Conservation (phyloP, 1,140 invertebrate genomes). For the Rhyacophila brunnea region DNA sequence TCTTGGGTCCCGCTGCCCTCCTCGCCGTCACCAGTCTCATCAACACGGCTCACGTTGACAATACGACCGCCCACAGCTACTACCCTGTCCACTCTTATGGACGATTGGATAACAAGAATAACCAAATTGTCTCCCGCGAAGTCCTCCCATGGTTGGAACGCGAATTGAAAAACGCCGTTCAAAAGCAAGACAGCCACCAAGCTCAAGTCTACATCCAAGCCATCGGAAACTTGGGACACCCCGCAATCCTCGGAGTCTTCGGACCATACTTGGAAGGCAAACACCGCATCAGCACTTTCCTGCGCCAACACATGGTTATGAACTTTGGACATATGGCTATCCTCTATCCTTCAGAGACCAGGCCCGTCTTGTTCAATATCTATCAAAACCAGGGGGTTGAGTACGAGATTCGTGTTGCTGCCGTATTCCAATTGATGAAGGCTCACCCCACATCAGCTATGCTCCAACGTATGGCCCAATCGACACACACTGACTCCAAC, state of each 20-base stretch:
- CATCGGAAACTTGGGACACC: slow-evolving; percentile 62
- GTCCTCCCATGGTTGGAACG: slow-evolving; percentile 60
- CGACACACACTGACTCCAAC: slow-evolving; percentile 62
- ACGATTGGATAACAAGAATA: slow-evolving; percentile 49
- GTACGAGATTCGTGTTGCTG: slow-evolving; percentile 64
- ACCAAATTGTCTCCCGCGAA: slow-evolving; percentile 50
- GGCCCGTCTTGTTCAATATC: slow-evolving; percentile 62
- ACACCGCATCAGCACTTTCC: slow-evolving; percentile 54
- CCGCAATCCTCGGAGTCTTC: slow-evolving; percentile 58
- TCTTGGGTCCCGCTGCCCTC: slow-evolving; percentile 55
- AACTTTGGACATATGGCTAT: slow-evolving; percentile 52
- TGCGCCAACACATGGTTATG: slow-evolving; percentile 61
- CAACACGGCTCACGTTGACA: slow-evolving; percentile 57
- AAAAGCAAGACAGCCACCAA: slow-evolving; percentile 51
- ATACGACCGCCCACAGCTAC: slow-evolving; percentile 52
- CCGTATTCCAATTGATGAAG: slow-evolving; percentile 58
- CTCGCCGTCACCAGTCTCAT: slow-evolving; percentile 60
- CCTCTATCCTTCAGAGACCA: slow-evolving; percentile 51
- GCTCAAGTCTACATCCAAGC: slow-evolving; percentile 62
- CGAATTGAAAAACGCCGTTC: slow-evolving; percentile 54
- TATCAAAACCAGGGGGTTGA: slow-evolving; percentile 63
- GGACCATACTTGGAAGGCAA: slow-evolving; percentile 67
- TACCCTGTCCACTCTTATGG: slow-evolving; percentile 65
- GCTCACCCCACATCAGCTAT: slow-evolving; percentile 59
- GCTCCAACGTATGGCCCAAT: slow-evolving; percentile 67